These are phyloP conservation scores for Platycheirus rosarum DNA, from an alignment of 2,888 invertebrate species.

Conservation along the genomic window DNA sequence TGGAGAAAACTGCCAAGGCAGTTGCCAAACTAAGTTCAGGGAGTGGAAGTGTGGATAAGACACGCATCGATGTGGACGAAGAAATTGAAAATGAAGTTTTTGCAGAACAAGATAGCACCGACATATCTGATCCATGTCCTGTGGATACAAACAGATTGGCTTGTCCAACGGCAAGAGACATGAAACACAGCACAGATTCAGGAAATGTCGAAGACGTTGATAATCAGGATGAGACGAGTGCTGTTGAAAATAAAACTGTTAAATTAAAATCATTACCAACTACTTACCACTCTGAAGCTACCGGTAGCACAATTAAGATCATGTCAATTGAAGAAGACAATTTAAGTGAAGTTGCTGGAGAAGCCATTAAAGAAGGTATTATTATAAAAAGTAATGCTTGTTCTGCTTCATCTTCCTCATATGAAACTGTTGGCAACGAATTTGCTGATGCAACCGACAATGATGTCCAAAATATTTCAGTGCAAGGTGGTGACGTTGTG, in stretches of 20 bases:
- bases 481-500: conserved; percentile 72
- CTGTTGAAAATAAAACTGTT: conserved; percentile 53
- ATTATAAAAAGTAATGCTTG: conserved; percentile 74
- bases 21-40: conserved; percentile 93
- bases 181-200: conserved; percentile 82
- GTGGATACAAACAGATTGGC: conserved; percentile 80
- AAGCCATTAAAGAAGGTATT: conserved; percentile 75
- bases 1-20: conserved; percentile 92
- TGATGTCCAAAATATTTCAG: conserved; percentile 58
- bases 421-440: conserved; percentile 82
- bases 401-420: conserved; percentile 81
- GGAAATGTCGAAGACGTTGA: conserved; percentile 82
- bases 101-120: conserved; percentile 84
- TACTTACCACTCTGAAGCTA: not conserved
- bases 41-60: conserved; percentile 84
- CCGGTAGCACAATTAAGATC: conserved; percentile 43
- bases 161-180: conserved; percentile 80
- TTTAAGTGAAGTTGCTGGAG: conserved; percentile 41
- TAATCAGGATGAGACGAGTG: conserved; percentile 78
- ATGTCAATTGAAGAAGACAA: conserved; percentile 72
- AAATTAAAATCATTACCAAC: conserved; percentile 2
- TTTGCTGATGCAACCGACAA: conserved; percentile 78
- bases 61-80: conserved; percentile 83
- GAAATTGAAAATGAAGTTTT: conserved; percentile 85
- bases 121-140: conserved; percentile 83